Conservation (phyloP, 2,888 invertebrate genomes). For the Hypena proboscidalis region DNA sequence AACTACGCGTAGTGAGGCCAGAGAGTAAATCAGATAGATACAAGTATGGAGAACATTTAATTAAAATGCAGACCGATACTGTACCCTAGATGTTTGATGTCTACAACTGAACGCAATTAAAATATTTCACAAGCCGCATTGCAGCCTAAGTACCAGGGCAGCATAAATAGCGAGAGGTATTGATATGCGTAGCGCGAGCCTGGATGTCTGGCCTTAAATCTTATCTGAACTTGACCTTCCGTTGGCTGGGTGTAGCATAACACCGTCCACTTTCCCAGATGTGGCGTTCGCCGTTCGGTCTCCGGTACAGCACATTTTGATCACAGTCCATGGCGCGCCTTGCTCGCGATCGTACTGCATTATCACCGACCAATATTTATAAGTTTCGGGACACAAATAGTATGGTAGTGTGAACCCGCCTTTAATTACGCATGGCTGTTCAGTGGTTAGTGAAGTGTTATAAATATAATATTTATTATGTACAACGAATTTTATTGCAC, state of each 20-base stretch:
- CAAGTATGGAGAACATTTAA: background rate
- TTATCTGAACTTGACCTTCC: constrained; percentile 76
- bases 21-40: too few relatives aligned
- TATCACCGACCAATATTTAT: background rate
- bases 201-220: constrained; percentile 48
- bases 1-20: too few relatives aligned
- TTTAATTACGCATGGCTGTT: constrained; percentile 42
- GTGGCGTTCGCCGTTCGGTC: constrained; percentile 17
- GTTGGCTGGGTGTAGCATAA: constrained; percentile 53
- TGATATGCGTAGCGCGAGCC: constrained; percentile 39
- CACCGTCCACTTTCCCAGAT: constrained; percentile 61
- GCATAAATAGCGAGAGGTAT: constrained; percentile 36
- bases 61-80: background rate
- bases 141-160: constrained; percentile 34
- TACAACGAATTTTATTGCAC: constrained; percentile 33
- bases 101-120: background rate
- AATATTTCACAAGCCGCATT: constrained; percentile 16
- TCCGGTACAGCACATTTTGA: constrained; percentile 31
- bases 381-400: constrained; percentile 28
- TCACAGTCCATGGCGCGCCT: constrained; percentile 31
- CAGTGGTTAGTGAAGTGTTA: constrained; percentile 52
- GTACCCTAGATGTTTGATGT: background rate
- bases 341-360: constrained; percentile 13
- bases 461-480: constrained; percentile 25
- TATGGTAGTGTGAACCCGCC: constrained; percentile 39